These are phyloP conservation scores for Gallirallus australis DNA, from an alignment of 2,797 vertebrate genomes.

Conservation along the genomic window DNA sequence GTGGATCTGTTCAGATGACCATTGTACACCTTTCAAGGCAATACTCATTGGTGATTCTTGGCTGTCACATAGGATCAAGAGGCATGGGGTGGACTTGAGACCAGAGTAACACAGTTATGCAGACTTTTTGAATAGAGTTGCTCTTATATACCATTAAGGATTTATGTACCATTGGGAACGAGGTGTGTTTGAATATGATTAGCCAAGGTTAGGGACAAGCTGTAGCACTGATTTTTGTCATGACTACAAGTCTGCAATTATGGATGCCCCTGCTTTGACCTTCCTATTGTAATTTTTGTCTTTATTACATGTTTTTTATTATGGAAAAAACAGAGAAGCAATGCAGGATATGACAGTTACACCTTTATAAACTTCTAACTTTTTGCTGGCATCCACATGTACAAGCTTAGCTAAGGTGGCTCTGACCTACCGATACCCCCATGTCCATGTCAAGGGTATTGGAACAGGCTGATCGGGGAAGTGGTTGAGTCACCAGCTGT, in stretches of 20 bases:
- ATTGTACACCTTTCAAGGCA: background rate
- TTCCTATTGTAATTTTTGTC: background rate
- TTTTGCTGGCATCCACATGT: background rate
- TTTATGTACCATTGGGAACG: background rate
- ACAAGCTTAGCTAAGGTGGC: background rate
- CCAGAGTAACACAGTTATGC: background rate
- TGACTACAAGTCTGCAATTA: background rate
- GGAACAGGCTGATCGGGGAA: no score
- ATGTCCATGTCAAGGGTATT: accelerated
- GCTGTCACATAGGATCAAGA: background rate
- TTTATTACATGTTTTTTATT: background rate
- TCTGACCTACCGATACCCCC: background rate
- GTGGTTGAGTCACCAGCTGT: no score
- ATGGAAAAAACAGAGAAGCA: background rate
- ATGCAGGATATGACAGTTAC: background rate
- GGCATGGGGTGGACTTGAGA: background rate
- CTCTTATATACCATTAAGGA: background rate
- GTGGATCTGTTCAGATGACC: background rate
- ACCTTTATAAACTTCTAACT: background rate
- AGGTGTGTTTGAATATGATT: background rate
- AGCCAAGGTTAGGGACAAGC: background rate
- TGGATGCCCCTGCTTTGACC: background rate
- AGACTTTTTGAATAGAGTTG: background rate
- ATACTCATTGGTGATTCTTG: background rate
- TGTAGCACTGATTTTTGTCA: background rate